Evolutionary conservation across 1,140 invertebrate species (phyloP), one percentile per base, ranked within the genome.

Genomic region (Leguminivora glycinivorella): DNA sequence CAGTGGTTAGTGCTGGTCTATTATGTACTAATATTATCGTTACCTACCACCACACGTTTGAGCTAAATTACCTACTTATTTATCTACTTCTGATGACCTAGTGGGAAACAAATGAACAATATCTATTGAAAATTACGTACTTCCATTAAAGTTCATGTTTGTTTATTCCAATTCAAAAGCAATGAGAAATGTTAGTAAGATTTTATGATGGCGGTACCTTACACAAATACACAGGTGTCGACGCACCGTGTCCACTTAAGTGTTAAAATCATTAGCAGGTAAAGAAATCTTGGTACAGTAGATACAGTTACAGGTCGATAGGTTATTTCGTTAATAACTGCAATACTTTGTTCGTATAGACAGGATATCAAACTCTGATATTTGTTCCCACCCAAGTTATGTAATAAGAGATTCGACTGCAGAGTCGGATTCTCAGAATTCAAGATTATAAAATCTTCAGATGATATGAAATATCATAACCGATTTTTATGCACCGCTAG

Each of bases 401-500:
- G 43, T 47, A 47, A 47, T 47, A 47, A n/a, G 43, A 47, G 43
- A 47, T 17, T 17, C 43, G n/a, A n/a, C n/a, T 47, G 43, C 43
- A 47, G 43, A 47, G 43, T 47, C 43, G n/a, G 43, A 17, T 47
- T 47, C 43, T 47, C 43, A 47, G 43, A 47, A 17, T 47, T 47
- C 14, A 47, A 47, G 43, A 47, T 47, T 47, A 47, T 47, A 47
- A 47, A 47, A 47, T 47, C 43, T 47, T 4, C 17, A 47, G 2
- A 47, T 38, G 34, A 38, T 38, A 38, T 38, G 34, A 14, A 38
- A 38, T 38, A 38, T 38, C 34, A 47, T 17, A 47, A 47, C 43
- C 43, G 17, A 47, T 47, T 47, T 19, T 47, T 47, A 47, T 47
- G 43, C 43, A 47, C 43, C 34, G 12, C 34, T 38, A 38, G 34